Conservation (phyloP, 2,797 vertebrate species). For the Eremophila alpestris region DNA sequence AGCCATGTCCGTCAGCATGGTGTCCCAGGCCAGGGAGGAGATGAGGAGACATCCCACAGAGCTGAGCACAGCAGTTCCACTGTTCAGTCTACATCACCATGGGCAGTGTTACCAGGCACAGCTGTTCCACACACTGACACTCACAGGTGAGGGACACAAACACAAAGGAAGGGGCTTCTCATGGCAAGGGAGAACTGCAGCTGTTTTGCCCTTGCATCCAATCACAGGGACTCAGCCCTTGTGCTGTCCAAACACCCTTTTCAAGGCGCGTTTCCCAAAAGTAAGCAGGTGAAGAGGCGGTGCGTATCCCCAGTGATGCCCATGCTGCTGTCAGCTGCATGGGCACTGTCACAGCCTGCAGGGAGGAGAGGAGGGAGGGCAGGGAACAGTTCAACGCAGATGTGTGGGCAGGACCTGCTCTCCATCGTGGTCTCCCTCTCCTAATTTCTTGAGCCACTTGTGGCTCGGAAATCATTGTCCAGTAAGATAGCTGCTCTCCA, state of each 20-base stretch:
- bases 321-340: not conserved
- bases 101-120: accelerated
- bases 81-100: not conserved
- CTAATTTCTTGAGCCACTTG: not conserved
- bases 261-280: not conserved
- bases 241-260: not conserved
- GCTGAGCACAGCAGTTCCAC: not conserved
- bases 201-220: not conserved
- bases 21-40: not conserved
- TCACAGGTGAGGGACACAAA: not conserved
- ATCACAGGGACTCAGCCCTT: not conserved
- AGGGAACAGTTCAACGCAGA: conserved; percentile 19
- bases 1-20: accelerated
- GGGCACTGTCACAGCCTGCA: not conserved
- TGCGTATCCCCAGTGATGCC: not conserved
- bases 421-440: conserved; percentile 5
- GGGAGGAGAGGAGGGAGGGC: not conserved
- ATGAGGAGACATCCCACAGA: not conserved
- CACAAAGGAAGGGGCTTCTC: not conserved
- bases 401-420: not conserved
- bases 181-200: not conserved
- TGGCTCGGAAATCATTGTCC: not conserved
- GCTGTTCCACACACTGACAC: not conserved
- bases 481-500: conserved; percentile 57
- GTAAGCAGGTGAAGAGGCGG: not conserved